Conservation (phyloP, 1,140 invertebrate genomes). For the Drosophila virilis region DNA sequence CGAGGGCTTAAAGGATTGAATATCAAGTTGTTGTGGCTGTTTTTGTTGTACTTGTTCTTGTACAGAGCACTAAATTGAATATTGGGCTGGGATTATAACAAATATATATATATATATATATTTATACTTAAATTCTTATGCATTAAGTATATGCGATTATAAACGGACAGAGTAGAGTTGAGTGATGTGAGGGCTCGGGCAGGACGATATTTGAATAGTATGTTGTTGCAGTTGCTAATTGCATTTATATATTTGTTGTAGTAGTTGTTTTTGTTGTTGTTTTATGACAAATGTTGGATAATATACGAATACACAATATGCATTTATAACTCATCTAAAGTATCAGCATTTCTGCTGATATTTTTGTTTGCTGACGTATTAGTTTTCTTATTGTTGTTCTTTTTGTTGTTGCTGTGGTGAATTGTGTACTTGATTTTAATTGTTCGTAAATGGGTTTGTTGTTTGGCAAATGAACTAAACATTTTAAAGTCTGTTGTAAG, state of each 20-base stretch:
- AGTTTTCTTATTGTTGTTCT: constrained; percentile 18
- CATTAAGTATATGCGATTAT: constrained; percentile 6
- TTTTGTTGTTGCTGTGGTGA: constrained; percentile 21
- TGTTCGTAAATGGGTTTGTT: constrained; percentile 22
- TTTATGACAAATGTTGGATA: constrained; percentile 36
- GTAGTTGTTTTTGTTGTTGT: constrained; percentile 14
- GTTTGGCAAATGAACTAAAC: constrained; percentile 37
- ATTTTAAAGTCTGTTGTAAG: constrained; percentile 32
- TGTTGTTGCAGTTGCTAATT: constrained; percentile 56
- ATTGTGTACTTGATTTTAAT: constrained; percentile 20
- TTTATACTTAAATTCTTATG: constrained; percentile 20
- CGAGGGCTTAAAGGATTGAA: constrained; percentile 44
- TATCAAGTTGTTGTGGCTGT: constrained; percentile 42
- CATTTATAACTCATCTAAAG: constrained; percentile 35
- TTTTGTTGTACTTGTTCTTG: constrained; percentile 6
- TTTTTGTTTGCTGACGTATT: constrained; percentile 14
- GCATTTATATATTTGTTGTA: background rate
- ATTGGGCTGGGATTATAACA: constrained; percentile 48
- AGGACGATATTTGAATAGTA: constrained; percentile 72
- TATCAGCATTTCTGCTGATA: constrained; percentile 20
- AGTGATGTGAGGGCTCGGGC: constrained; percentile 81
- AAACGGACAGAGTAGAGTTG: constrained; percentile 26
- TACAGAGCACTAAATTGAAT: constrained; percentile 51
- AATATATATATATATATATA: constrained; percentile 42
- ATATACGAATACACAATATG: constrained; percentile 17